Conservation (phyloP, 1,140 invertebrate genomes). For the Helicoverpa zea region DNA sequence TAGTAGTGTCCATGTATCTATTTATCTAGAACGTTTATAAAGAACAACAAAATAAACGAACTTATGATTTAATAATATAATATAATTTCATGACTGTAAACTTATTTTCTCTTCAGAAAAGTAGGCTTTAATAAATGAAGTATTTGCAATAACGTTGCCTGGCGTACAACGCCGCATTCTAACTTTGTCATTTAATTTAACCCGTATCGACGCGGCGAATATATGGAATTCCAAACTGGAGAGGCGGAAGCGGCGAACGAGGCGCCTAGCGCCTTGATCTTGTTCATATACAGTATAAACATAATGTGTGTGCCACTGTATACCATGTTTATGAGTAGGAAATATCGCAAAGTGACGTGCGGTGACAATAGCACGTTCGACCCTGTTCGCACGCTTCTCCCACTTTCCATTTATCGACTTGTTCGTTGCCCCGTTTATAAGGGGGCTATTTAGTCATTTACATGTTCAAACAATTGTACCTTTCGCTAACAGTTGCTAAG, state of each 20-base stretch:
- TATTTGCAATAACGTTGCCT: slow-evolving; percentile 69
- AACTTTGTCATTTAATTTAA: slow-evolving; percentile 61
- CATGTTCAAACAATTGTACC: slow-evolving; percentile 35
- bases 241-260: slow-evolving; percentile 74
- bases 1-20: too few species aligned
- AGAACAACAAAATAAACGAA: background rate
- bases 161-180: slow-evolving; percentile 60
- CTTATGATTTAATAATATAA: background rate
- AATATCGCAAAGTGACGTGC: slow-evolving; percentile 71
- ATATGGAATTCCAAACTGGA: slow-evolving; percentile 72
- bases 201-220: slow-evolving; percentile 65
- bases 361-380: slow-evolving; percentile 79
- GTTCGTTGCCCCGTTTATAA: slow-evolving; percentile 73
- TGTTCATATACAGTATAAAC: slow-evolving; percentile 57
- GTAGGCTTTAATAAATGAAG: slow-evolving; percentile 49
- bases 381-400: slow-evolving; percentile 81
- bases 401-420: slow-evolving; percentile 80
- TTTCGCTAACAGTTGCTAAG: slow-evolving; percentile 20
- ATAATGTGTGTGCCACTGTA: slow-evolving; percentile 45
- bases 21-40: too few species aligned
- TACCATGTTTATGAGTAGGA: slow-evolving; percentile 63
- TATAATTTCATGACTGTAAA: slow-evolving; percentile 20
- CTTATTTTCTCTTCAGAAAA: slow-evolving; percentile 26
- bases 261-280: slow-evolving; percentile 78
- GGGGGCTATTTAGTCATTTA: slow-evolving; percentile 49